These are phyloP conservation scores for Aphaenogaster ashmeadi DNA, from an alignment of 1,140 invertebrate genomes.

Conservation along the genomic window DNA sequence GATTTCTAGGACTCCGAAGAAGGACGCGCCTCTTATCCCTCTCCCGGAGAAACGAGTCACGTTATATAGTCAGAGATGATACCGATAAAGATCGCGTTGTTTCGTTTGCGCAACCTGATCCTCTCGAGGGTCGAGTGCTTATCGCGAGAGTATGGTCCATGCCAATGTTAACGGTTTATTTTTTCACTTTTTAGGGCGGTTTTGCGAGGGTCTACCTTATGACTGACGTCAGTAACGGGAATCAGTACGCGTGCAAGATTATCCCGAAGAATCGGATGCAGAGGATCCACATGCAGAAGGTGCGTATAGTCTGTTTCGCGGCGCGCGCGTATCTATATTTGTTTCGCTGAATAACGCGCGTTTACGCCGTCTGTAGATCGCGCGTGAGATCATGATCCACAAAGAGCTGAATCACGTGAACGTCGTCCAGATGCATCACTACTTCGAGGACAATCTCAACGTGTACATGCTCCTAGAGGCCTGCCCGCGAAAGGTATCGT, in stretches of 20 bases:
- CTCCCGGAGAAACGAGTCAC: not conserved
- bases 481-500: constrained; percentile 89
- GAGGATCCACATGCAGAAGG: constrained; percentile 91
- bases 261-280: constrained; percentile 91
- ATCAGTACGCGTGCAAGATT: constrained; percentile 91
- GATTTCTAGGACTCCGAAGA: constrained; percentile 41
- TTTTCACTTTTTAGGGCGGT: constrained; percentile 89
- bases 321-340: not conserved
- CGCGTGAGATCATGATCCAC: constrained; percentile 92
- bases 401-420: constrained; percentile 89
- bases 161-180: not conserved
- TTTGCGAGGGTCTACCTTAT: constrained; percentile 92
- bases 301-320: constrained; percentile 71
- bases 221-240: constrained; percentile 88
- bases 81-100: not conserved
- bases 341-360: constrained; percentile 11
- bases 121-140: not conserved
- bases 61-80: not conserved
- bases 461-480: constrained; percentile 93
- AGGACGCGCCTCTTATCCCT: not conserved
- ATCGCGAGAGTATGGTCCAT: not conserved
- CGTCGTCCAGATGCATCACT: constrained; percentile 91
- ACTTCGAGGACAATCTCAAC: constrained; percentile 92
- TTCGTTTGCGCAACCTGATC: not conserved
- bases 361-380: constrained; percentile 78